Evolutionary conservation across 2,113 vertebrate species (phyloP).

Genomic region (Osmerus mordax): DNA sequence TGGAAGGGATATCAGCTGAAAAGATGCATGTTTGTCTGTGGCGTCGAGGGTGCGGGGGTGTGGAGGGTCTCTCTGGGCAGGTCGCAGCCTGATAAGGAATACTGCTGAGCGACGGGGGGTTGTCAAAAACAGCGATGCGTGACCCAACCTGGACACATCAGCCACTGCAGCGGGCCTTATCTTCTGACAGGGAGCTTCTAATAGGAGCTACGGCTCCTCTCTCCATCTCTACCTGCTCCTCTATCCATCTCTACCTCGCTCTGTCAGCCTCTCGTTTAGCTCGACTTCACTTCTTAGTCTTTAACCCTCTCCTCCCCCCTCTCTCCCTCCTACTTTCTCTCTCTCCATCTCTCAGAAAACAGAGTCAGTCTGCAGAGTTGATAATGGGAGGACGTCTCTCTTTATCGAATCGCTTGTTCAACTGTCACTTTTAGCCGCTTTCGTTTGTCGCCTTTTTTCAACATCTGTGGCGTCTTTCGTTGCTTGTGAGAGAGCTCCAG

Average conservation of each 20-base stretch:
- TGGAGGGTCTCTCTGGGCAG: conserved; percentile 28
- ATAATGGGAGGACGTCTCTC: conserved; percentile 53
- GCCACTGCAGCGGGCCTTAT: conserved; percentile 61
- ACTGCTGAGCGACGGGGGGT: conserved; percentile 47
- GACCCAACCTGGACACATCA: conserved; percentile 47
- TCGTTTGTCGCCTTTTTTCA: conserved; percentile 42
- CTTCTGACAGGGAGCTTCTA: conserved; percentile 45
- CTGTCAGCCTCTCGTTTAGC: background rate
- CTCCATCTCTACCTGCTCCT: conserved; percentile 12
- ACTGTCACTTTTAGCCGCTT: conserved; percentile 38
- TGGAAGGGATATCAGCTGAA: no score
- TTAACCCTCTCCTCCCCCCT: background rate
- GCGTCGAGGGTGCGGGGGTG: background rate
- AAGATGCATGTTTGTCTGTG: no score
- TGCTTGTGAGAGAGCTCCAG: conserved; percentile 37
- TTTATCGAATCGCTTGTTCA: conserved; percentile 40
- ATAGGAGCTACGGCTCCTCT: conserved; percentile 34
- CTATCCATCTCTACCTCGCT: no score
- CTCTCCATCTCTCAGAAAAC: conserved; percentile 17
- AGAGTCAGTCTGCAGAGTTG: conserved; percentile 46
- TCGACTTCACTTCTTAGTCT: background rate
- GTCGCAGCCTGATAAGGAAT: conserved; percentile 44
- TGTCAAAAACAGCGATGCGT: conserved; percentile 58
- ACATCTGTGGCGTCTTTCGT: conserved; percentile 42
- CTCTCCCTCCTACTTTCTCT: background rate